Evolutionary conservation across 2,113 vertebrate genomes (phyloP), one percentile per base, ranked within the genome.

Genomic region (Phyllostomus discolor): DNA sequence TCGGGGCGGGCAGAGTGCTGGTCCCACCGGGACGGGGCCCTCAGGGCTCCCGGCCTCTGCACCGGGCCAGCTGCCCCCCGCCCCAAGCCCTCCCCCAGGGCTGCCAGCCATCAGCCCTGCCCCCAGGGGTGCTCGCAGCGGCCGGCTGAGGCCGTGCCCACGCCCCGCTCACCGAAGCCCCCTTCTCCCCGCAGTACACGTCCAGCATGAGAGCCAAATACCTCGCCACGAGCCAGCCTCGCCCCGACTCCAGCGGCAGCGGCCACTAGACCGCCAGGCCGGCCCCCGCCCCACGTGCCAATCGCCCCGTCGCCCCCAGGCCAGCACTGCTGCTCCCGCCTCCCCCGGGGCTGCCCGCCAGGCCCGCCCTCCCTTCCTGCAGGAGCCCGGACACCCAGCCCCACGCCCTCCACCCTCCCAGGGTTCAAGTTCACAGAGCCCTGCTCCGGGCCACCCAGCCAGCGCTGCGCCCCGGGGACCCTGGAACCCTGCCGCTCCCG

Each of bases 201-300:
- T 99, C 99, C 99, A 99, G 99, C 99, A 99, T 99, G 99, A 99
- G 99, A 98, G 99, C 99, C 82, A 99, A 99, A 99, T 99, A 99
- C 99, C 99, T 99, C 98, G 99, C 99, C 98, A 99, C 99, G 97
- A 99, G 99, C 98, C 98, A 99, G 98, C 98, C 98, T 97, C 99
- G 99, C 98, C 99, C 99, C 15, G 99, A 99, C 97, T 99, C 99
- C 98, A 99, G 98, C 97, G 97, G 98, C 98, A 98, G 98, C 72
- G 99, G 98, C 82, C 99, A 99, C 97, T 99, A 99, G 98, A 94
- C 95, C 57, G 76, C 33, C 97, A 92, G 92, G 78, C 84, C 97
- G 59, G 96, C 95, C 93, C 90, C 96, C 66, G 93, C 98, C 96
- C 95, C 92, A 96, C 54, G 98, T 98, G 98, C 98, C 98, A 98